Evolutionary conservation across 2,888 invertebrate species (phyloP).

Genomic region (Labia minor): DNA sequence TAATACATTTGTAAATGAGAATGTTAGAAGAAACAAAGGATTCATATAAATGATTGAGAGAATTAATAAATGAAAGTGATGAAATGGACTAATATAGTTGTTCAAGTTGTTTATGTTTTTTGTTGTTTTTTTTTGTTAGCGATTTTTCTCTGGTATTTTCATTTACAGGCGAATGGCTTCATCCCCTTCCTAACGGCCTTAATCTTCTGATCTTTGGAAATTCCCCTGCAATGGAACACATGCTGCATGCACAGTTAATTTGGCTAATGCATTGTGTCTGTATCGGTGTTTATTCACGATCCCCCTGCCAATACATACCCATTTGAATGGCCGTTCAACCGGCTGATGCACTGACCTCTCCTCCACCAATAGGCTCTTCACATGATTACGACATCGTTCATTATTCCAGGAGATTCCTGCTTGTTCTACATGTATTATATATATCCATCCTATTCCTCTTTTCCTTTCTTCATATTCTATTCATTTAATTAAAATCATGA

Average conservation of each 20-base stretch:
- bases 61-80: no score
- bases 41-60: no score
- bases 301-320: neutral
- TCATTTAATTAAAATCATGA: neutral
- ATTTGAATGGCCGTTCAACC: neutral
- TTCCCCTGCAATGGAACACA: neutral
- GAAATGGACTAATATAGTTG: no score
- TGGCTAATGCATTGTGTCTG: conserved; percentile 1
- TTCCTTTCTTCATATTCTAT: neutral
- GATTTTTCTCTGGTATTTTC: no score
- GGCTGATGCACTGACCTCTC: conserved; percentile 5
- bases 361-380: neutral
- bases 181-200: no score
- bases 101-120: no score
- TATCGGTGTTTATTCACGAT: conserved; percentile 13
- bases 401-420: neutral
- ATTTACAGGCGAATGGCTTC: no score
- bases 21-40: no score
- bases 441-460: neutral
- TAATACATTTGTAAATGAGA: no score
- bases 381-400: conserved; percentile 1
- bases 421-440: neutral
- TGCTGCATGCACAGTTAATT: conserved; percentile 9
- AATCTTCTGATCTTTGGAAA: neutral
- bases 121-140: no score